Conservation (phyloP, 2,797 vertebrate genomes). For the Gobionotothen gibberifrons region DNA sequence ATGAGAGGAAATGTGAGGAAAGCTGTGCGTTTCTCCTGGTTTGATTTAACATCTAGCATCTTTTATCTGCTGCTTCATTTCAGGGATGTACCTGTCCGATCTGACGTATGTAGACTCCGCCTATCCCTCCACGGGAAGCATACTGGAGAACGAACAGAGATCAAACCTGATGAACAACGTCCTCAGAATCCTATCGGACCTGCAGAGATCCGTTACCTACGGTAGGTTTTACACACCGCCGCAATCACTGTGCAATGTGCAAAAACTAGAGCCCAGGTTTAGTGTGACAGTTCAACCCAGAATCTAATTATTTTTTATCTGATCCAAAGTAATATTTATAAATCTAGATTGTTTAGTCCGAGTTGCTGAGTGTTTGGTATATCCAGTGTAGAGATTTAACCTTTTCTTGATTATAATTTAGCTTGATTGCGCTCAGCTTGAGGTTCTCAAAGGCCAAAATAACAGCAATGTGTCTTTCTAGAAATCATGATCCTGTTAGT, state of each 20-base stretch:
- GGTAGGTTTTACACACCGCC: conserved; percentile 80
- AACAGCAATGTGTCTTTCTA: no score
- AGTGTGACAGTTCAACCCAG: no score
- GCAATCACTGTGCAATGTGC: not conserved
- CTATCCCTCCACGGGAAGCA: conserved; percentile 98
- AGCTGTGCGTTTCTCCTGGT: not conserved
- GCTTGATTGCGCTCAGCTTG: no score
- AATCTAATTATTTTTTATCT: no score
- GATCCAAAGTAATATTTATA: no score
- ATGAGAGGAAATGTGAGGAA: not conserved
- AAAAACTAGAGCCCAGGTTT: not conserved
- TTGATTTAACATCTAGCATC: not conserved
- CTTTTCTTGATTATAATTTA: no score
- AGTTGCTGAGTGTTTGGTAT: no score
- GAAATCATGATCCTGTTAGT: no score
- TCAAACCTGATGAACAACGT: conserved; percentile 99
- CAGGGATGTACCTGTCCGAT: conserved; percentile 98
- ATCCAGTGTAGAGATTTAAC: no score
- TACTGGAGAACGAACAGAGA: conserved; percentile 97
- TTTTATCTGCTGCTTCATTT: conserved; percentile 42
- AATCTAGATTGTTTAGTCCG: no score
- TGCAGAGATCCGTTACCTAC: conserved; percentile 97
- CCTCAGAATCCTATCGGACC: conserved; percentile 97
- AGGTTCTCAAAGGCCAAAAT: no score
- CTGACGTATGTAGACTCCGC: conserved; percentile 98